Percentiles rank a stretch among this genome's conserved stretches.
Conservation (phyloP, 2,113 vertebrate genomes). For the Siphamia tubifer region DNA sequence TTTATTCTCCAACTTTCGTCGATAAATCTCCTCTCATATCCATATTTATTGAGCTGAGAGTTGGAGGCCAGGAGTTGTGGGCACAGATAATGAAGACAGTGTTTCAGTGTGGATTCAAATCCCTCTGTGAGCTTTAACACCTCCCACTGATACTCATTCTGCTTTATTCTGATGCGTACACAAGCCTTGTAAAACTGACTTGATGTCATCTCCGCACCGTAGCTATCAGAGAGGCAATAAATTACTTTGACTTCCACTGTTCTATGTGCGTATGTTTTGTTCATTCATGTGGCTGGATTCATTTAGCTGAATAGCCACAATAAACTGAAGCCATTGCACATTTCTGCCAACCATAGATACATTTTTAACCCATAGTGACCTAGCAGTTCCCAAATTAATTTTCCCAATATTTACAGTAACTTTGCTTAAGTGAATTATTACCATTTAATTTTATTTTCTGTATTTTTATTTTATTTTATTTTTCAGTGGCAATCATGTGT, state of each 20-base stretch:
- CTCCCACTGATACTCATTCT: conserved; percentile 34
- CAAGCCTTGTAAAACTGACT: conserved; percentile 47
- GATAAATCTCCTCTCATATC: conserved; percentile 78
- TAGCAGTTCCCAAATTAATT: too few species aligned
- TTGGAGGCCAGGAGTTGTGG: conserved; percentile 54
- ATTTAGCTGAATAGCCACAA: too few species aligned
- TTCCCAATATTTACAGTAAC: too few species aligned
- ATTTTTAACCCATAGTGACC: too few species aligned
- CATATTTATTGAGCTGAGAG: conserved; percentile 78
- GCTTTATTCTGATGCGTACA: conserved; percentile 21
- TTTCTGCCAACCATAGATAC: too few species aligned
- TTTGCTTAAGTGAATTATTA: too few species aligned
- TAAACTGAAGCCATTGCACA: too few species aligned
- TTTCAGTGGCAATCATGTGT: too few species aligned
- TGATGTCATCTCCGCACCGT: conserved; percentile 29
- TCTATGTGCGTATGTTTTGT: conserved; percentile 2
- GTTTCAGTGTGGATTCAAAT: conserved; percentile 58
- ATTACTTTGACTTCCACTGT: conserved; percentile 33
- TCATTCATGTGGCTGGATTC: background rate
- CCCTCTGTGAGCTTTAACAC: conserved; percentile 59
- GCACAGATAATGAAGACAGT: conserved; percentile 63
- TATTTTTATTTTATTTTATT: too few species aligned
- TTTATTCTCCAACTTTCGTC: conserved; percentile 72
- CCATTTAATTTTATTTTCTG: too few species aligned
- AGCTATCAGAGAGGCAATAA: conserved; percentile 32